These are phyloP conservation scores for Anastrepha ludens DNA, from an alignment of 1,140 invertebrate genomes.

Conservation along the genomic window DNA sequence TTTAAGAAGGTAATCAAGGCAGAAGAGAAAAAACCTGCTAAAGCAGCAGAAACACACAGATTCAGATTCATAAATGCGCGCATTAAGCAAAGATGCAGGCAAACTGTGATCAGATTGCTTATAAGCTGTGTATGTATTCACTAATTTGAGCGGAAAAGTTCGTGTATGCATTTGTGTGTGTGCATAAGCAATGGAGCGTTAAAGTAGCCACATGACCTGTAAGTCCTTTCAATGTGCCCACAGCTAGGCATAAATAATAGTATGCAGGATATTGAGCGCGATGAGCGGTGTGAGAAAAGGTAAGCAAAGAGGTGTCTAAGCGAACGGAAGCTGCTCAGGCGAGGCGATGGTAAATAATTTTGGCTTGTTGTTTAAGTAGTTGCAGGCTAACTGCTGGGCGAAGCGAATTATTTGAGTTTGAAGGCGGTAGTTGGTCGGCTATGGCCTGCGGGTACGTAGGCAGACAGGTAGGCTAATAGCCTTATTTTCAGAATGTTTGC, in stretches of 20 bases:
- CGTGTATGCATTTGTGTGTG: neutral
- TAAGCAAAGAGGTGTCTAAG: neutral
- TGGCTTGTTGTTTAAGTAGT: neutral
- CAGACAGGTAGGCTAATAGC: neutral
- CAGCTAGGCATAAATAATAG: neutral
- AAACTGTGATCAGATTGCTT: constrained; percentile 4
- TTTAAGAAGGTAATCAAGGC: neutral
- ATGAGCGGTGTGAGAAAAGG: neutral
- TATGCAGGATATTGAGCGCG: neutral
- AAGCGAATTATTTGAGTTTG: too few species aligned
- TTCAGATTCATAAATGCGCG: neutral
- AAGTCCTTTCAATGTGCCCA: neutral
- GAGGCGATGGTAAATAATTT: neutral
- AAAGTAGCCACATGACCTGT: neutral
- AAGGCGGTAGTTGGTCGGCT: neutral
- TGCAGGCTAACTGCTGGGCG: neutral
- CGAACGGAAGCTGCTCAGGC: neutral
- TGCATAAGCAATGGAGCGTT: neutral
- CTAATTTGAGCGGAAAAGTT: too few species aligned
- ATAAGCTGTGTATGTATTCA: neutral
- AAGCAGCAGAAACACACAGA: neutral
- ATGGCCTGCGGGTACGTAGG: neutral
- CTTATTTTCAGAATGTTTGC: neutral
- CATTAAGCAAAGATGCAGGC: constrained; percentile 13
- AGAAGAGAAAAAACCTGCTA: neutral